Evolutionary conservation across 2,888 invertebrate genomes (phyloP).

Genomic region (Yponomeuta evonymella): DNA sequence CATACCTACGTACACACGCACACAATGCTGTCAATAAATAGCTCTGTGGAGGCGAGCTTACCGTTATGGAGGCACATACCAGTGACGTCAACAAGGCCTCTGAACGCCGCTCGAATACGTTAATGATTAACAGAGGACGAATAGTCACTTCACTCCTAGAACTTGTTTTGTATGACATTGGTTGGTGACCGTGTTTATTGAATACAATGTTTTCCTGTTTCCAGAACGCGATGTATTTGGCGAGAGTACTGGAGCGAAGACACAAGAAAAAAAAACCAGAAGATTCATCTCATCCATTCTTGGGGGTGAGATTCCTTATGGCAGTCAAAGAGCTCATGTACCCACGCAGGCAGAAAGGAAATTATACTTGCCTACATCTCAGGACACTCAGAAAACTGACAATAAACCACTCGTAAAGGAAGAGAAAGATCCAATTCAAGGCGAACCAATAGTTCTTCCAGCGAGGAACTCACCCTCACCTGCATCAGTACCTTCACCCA

Average conservation of each 20-base stretch:
- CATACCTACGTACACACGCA: constrained; percentile 28
- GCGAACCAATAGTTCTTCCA: constrained; percentile 77
- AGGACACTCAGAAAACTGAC: constrained; percentile 70
- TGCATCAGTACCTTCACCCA: constrained; percentile 76
- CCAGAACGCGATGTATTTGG: constrained; percentile 74
- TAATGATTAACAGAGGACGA: constrained; percentile 46
- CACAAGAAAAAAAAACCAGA: constrained; percentile 55
- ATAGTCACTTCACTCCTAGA: constrained; percentile 36
- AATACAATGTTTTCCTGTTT: constrained; percentile 36
- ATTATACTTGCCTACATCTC: constrained; percentile 80
- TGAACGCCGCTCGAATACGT: constrained; percentile 63
- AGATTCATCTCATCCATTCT: constrained; percentile 88
- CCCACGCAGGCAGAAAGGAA: constrained; percentile 89
- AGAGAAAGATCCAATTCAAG: constrained; percentile 80
- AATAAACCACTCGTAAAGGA: constrained; percentile 74
- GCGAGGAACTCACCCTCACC: constrained; percentile 68
- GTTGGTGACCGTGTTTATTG: background rate
- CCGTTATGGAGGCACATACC: constrained; percentile 75
- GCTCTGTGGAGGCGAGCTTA: constrained; percentile 63
- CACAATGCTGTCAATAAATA: background rate
- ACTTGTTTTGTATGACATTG: constrained; percentile 9
- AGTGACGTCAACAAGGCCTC: constrained; percentile 71
- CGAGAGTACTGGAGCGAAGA: constrained; percentile 49
- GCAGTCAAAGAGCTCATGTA: constrained; percentile 84
- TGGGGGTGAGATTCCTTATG: constrained; percentile 88